These are phyloP conservation scores for Andrena flavipes DNA, from an alignment of 2,888 invertebrate genomes.

Conservation along the genomic window DNA sequence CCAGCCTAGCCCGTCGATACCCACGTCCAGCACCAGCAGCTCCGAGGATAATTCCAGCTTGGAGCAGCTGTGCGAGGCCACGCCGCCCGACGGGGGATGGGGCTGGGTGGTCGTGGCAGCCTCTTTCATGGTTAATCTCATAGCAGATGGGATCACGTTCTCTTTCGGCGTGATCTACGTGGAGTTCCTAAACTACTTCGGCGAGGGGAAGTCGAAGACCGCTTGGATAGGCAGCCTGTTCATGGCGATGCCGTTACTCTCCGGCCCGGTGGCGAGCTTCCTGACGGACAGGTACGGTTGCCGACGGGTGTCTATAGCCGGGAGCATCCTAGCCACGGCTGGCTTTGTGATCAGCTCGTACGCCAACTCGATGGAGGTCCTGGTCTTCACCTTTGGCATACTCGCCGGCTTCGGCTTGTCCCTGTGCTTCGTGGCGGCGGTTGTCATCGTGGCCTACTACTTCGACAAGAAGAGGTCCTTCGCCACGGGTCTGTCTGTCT, in stretches of 20 bases:
- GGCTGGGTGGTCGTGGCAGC: constrained; percentile 97
- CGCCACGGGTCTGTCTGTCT: constrained; percentile 94
- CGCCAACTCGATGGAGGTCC: constrained; percentile 90
- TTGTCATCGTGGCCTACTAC: constrained; percentile 95
- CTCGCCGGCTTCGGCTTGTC: constrained; percentile 94
- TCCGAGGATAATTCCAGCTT: constrained; percentile 88
- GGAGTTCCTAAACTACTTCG: constrained; percentile 94
- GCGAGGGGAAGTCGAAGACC: constrained; percentile 93
- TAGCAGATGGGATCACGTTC: constrained; percentile 96
- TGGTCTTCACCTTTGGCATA: constrained; percentile 93
- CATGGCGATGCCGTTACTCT: constrained; percentile 95
- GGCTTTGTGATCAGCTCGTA: constrained; percentile 93
- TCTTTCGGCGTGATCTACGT: constrained; percentile 96
- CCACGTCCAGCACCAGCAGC: constrained; percentile 85
- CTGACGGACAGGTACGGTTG: constrained; percentile 94
- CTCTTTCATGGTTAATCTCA: constrained; percentile 94
- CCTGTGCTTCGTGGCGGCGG: constrained; percentile 95
- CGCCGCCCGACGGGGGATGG: constrained; percentile 95
- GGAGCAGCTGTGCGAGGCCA: constrained; percentile 88
- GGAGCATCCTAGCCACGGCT: constrained; percentile 90
- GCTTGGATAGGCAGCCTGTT: constrained; percentile 96
- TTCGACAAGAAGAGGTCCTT: constrained; percentile 94
- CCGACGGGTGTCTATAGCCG: constrained; percentile 91
- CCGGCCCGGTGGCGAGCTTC: constrained; percentile 94
- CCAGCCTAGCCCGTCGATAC: constrained; percentile 80